These are phyloP conservation scores for Oegoconia quadripuncta DNA, from an alignment of 2,888 invertebrate species.

Conservation along the genomic window DNA sequence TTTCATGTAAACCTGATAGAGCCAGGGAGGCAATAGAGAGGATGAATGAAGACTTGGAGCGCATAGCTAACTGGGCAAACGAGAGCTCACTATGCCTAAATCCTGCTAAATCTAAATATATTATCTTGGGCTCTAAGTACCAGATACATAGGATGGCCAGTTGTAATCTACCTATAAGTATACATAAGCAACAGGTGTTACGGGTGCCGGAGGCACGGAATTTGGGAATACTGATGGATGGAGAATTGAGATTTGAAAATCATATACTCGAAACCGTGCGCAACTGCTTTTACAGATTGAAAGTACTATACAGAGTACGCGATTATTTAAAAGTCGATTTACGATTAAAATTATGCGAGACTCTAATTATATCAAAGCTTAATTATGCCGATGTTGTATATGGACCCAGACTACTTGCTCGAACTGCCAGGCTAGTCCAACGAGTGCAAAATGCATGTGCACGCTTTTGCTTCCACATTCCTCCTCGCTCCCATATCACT, in stretches of 20 bases:
- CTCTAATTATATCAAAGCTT: no score
- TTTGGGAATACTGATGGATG: conserved; percentile 11
- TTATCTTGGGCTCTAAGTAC: conserved; percentile 9
- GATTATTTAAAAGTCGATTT: no score
- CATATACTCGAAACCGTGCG: conserved; percentile 5
- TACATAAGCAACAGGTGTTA: conserved; percentile 2
- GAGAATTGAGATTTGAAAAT: conserved; percentile 5
- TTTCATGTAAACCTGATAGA: no score
- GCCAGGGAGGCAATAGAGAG: no score
- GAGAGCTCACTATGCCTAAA: conserved; percentile 6
- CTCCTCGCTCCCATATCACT: no score
- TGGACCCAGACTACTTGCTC: no score
- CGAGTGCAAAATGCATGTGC: no score
- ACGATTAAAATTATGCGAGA: no score
- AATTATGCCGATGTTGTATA: no score
- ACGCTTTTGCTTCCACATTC: no score
- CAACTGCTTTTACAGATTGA: conserved; percentile 14
- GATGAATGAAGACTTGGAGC: conserved; percentile 6
- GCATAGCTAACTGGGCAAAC: conserved; percentile 5
- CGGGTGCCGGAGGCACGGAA: conserved; percentile 9
- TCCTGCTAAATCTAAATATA: conserved; percentile 9
- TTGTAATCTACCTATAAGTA: neutral
- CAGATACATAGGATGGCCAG: neutral
- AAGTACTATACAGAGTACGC: no score
- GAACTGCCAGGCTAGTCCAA: no score